phyloP scores from a whole-genome alignment of 2,888 invertebrate genomes.

The Andrena marginata region DNA sequence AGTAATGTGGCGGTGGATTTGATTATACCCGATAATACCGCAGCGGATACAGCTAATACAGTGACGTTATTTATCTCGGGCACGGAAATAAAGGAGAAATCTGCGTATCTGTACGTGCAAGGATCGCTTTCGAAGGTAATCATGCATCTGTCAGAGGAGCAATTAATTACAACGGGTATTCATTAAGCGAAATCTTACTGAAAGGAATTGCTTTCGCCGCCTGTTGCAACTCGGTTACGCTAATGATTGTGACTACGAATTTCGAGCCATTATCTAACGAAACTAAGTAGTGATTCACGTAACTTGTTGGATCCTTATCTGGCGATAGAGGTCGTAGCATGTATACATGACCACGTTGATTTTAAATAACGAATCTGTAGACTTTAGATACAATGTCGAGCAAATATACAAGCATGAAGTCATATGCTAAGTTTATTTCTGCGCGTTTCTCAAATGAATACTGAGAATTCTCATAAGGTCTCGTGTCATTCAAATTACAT shows the following conservation, averaged over 20 bases:
- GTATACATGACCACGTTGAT: no score
- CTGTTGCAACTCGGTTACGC: no score
- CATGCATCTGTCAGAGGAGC: no score
- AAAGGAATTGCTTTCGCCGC: background rate
- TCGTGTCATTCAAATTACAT: no score
- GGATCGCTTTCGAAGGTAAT: conserved; percentile 57
- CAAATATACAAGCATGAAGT: background rate
- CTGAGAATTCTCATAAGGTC: no score
- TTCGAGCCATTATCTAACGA: background rate
- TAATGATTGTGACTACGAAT: background rate
- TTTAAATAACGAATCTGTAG: no score
- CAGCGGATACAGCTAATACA: conserved; percentile 70
- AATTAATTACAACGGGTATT: background rate
- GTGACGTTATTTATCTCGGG: conserved; percentile 74
- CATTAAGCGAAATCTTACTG: background rate
- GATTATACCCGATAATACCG: conserved; percentile 64
- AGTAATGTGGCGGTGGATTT: conserved; percentile 72
- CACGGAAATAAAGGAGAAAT: conserved; percentile 75
- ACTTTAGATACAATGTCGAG: background rate
- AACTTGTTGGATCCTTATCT: no score
- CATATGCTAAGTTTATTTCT: no score
- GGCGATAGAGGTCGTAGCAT: no score
- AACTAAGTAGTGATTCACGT: no score
- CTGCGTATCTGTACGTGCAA: conserved; percentile 76
- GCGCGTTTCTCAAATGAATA: no score